Evolutionary conservation across 1,140 invertebrate genomes (phyloP), one percentile per base, ranked within the genome.

Genomic region (Leptinotarsa texana): DNA sequence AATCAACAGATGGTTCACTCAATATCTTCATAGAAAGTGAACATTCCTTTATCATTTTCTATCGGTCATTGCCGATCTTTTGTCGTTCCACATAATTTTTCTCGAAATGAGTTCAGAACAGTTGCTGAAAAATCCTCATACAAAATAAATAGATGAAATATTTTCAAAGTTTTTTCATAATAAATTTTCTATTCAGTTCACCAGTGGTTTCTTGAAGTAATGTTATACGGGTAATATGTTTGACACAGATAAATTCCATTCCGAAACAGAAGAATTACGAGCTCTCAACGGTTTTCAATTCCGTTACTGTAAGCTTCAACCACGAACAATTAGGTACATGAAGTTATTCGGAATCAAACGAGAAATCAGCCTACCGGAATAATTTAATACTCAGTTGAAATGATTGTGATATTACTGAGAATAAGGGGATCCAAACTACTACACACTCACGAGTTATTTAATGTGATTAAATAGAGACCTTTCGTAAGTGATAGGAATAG

Each of bases 321-420:
- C 51, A 57, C 51, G 51, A 57, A 57, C 13, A 57, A 57, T 57
- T 57, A 42, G 33, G 33, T 42, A 18, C 51, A 57, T n/a, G 6
- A 57, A 57, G 51, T 57, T 57, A n/a, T 57, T 57, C 51, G 4
- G 15, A 57, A 57, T 18, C 15, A 18, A 57, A 57, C 51, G 51
- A 15, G 51, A 15, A 57, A 15, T 18, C 15, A 57, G 17, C 17
- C 51, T 17, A 57, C 15, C n/a, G 51, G 51, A 57, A 57, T 57
- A 57, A 57, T 57, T 57, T 57, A 18, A 57, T 57, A 57, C 51
- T 57, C n/a, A 57, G 51, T 57, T 4, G 51, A 57, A 57, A 57
- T 57, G 51, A 57, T 57, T 57, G 51, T 57, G 51, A 17, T 57
- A 57, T 57, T 57, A 57, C 51, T 57, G 51, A 57, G 51, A 57